Conservation (phyloP, 2,888 invertebrate genomes). For the Rotaria socialis region DNA sequence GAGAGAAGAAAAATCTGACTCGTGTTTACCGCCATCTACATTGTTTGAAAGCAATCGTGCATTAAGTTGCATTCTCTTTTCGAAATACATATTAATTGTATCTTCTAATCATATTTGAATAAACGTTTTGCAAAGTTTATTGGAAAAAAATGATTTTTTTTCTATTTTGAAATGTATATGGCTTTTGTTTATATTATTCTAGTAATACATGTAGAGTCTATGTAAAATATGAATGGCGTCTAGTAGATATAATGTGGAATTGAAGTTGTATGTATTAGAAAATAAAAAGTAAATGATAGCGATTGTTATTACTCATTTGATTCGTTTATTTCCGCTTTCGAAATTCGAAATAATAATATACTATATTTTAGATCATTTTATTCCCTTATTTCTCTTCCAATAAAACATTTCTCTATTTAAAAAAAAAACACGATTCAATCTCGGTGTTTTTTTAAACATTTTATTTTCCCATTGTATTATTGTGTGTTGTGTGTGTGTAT, state of each 20-base stretch:
- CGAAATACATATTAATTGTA: not conserved
- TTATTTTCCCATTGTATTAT: not conserved
- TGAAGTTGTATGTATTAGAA: not conserved
- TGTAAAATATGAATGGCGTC: conserved; percentile 13
- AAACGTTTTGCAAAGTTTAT: not conserved
- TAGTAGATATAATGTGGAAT: not conserved
- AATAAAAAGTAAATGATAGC: not conserved
- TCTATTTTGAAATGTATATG: not conserved
- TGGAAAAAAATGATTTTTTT: not conserved
- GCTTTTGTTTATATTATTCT: not conserved
- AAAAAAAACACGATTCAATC: not conserved
- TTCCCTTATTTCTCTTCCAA: not conserved
- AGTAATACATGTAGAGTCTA: not conserved
- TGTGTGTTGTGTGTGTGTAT: not conserved
- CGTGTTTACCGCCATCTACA: not conserved
- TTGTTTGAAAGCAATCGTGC: not conserved
- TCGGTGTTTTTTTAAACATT: not conserved
- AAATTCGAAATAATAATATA: not conserved
- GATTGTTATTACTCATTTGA: not conserved
- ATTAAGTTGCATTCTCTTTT: not conserved
- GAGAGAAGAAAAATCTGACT: not conserved
- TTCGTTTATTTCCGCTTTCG: not conserved
- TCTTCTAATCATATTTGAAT: not conserved
- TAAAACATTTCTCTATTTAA: not conserved
- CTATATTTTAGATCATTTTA: not conserved